phyloP scores from a whole-genome alignment of 2,113 vertebrate species.

The Anas platyrhynchos region DNA sequence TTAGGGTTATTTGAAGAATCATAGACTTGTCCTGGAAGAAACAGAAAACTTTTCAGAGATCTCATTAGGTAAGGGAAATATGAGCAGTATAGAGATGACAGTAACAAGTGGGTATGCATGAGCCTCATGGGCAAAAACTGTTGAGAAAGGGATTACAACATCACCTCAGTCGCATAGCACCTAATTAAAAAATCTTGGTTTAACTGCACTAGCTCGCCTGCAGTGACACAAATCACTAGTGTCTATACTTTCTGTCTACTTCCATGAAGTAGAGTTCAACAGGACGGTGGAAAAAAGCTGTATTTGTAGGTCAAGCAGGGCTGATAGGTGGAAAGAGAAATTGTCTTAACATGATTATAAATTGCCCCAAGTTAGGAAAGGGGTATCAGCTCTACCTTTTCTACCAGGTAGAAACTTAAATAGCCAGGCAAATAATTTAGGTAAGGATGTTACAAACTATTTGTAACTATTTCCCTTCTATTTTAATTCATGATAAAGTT shows the following conservation, averaged over 20 bases:
- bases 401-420: background rate
- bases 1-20: background rate
- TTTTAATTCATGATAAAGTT: background rate
- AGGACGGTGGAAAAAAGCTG: background rate
- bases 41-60: background rate
- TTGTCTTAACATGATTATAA: background rate
- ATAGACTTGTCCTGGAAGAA: background rate
- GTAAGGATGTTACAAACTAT: background rate
- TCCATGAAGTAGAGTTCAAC: background rate
- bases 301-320: background rate
- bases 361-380: background rate
- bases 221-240: background rate
- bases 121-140: background rate
- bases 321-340: fast-evolving
- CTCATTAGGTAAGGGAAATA: background rate
- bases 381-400: background rate
- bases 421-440: background rate
- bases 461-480: background rate
- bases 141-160: background rate
- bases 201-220: background rate
- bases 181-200: background rate
- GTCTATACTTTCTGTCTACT: fast-evolving
- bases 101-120: background rate
- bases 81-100: background rate
- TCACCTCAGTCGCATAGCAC: background rate